These are phyloP conservation scores for Coenobita brevimanus DNA, from an alignment of 1,140 invertebrate genomes.

Conservation along the genomic window DNA sequence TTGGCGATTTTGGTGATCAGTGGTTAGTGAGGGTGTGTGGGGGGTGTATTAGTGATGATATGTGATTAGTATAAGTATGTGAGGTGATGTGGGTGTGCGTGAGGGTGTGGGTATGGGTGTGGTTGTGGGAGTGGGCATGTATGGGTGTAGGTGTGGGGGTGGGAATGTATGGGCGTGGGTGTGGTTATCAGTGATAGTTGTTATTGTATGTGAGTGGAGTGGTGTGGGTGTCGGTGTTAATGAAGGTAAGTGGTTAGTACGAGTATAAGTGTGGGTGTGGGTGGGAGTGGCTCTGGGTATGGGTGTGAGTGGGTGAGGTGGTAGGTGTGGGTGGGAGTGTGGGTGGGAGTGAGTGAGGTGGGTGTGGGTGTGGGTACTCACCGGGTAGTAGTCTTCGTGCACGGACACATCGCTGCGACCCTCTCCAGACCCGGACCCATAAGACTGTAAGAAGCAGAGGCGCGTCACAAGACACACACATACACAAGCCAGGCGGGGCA, in stretches of 20 bases:
- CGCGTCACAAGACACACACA: background rate
- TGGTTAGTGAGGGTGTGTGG: background rate
- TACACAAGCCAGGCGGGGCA: background rate
- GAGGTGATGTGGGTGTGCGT: background rate
- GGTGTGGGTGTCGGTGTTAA: background rate
- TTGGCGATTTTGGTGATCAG: no score
- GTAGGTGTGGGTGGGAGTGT: background rate
- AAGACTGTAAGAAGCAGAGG: slow-evolving; percentile 23
- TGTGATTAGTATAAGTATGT: background rate
- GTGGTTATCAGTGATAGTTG: background rate
- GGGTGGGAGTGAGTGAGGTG: background rate
- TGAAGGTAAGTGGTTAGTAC: background rate
- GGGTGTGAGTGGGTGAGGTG: background rate
- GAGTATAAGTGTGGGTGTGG: background rate
- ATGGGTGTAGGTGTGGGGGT: background rate
- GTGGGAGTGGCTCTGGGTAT: background rate
- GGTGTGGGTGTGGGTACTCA: background rate
- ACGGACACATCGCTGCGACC: background rate
- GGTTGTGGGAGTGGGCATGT: background rate
- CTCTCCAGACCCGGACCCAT: slow-evolving; percentile 16
- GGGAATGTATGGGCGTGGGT: background rate
- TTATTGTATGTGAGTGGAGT: background rate
- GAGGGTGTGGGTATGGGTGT: background rate
- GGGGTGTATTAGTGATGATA: background rate
- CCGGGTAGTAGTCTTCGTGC: slow-evolving; percentile 5